Conservation (phyloP, 37 sponge, comb jelly and placozoan genomes). For the Petrosia ficiformis region DNA sequence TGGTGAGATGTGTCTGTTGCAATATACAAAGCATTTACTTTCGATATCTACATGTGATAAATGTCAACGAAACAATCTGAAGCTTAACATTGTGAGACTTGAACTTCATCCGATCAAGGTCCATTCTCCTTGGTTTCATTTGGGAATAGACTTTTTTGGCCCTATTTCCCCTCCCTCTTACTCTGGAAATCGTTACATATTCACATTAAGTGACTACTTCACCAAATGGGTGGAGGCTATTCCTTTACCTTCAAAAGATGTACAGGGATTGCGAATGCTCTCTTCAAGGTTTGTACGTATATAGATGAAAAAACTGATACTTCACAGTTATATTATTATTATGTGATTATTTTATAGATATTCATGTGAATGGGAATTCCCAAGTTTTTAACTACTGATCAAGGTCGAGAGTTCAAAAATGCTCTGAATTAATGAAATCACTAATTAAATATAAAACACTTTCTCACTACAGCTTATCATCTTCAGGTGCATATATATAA, state of each 20-base stretch:
- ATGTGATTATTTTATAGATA: slow-evolving; percentile 7
- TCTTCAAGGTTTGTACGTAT: slow-evolving; percentile 32
- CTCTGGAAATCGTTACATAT: slow-evolving; percentile 30
- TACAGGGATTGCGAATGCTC: slow-evolving; percentile 20
- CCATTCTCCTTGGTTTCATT: slow-evolving; percentile 16
- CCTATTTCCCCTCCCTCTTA: slow-evolving; percentile 27
- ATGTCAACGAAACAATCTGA: slow-evolving; percentile 38
- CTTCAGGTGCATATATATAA: too few species aligned
- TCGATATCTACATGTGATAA: slow-evolving; percentile 14
- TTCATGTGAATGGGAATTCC: slow-evolving; percentile 37
- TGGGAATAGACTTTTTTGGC: slow-evolving; percentile 62
- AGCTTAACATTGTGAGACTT: slow-evolving; percentile 14
- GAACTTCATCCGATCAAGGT: slow-evolving; percentile 47
- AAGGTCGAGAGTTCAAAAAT: slow-evolving; percentile 21
- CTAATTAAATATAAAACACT: slow-evolving; percentile 14
- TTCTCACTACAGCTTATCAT: slow-evolving; percentile 32
- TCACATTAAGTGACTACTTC: slow-evolving; percentile 50
- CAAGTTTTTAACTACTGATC: slow-evolving; percentile 24
- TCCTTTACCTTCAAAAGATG: slow-evolving; percentile 20
- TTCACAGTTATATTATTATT: not conserved
- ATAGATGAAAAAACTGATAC: not conserved
- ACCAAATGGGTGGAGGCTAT: slow-evolving; percentile 61
- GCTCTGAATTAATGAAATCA: slow-evolving; percentile 29
- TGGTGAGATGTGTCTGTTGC: not conserved
- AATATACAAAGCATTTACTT: not conserved